These are phyloP conservation scores for Sinodicranocentrus sp. DNA, from an alignment of 2,888 invertebrate species.

Conservation along the genomic window DNA sequence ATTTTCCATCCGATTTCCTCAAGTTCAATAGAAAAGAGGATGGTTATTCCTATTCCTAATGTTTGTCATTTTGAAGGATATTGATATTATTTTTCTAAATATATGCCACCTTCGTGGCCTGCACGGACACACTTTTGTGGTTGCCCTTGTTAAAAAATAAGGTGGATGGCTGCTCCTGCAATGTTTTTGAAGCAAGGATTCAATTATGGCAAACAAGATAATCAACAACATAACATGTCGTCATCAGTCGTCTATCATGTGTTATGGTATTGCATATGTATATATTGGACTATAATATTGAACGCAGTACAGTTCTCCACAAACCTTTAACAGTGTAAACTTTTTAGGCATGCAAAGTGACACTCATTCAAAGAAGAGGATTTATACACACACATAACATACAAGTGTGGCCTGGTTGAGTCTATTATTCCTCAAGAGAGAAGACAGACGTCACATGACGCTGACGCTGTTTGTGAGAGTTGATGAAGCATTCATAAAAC, in stretches of 20 bases:
- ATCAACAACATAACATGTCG: conserved; percentile 14
- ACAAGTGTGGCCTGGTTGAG: not conserved
- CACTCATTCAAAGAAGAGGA: too few relatives aligned
- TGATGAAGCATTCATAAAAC: conserved; percentile 27
- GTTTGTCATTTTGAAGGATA: too few relatives aligned
- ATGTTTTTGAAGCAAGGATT: not conserved
- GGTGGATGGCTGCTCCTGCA: too few relatives aligned
- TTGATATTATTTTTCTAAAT: too few relatives aligned
- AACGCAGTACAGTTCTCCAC: not conserved
- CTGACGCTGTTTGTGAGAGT: conserved; percentile 25
- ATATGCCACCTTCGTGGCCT: too few relatives aligned
- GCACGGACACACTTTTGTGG: conserved; percentile 5
- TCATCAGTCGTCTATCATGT: not conserved
- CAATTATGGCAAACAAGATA: not conserved
- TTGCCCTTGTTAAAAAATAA: conserved; percentile 16
- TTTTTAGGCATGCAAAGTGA: too few relatives aligned
- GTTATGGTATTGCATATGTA: not conserved
- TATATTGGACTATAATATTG: not conserved
- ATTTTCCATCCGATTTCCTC: too few relatives aligned
- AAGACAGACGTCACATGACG: conserved; percentile 36
- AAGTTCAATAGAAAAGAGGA: too few relatives aligned
- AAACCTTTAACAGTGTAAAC: too few relatives aligned
- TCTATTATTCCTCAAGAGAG: not conserved
- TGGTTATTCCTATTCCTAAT: too few relatives aligned
- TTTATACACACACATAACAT: not conserved